Conservation (phyloP, 2,888 invertebrate species). For the Noctua janthina region DNA sequence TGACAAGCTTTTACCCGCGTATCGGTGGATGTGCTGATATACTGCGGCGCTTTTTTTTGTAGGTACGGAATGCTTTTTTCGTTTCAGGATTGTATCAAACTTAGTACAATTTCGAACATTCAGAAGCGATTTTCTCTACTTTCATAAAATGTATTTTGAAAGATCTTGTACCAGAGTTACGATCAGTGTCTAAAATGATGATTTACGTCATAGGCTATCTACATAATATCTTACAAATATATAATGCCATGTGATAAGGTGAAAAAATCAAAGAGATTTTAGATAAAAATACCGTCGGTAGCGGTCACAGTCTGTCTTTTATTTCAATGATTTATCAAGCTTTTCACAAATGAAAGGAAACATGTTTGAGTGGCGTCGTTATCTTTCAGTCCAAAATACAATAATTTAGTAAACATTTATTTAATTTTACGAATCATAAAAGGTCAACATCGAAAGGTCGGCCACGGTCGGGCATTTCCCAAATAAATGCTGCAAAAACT, state of each 20-base stretch:
- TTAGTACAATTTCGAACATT: neutral
- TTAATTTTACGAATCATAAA: conserved; percentile 1
- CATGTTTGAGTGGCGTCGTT: neutral
- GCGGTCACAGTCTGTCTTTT: neutral
- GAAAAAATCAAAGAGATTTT: neutral
- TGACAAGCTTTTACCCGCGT: conserved; percentile 20
- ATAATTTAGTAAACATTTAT: neutral
- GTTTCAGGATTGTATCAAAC: neutral
- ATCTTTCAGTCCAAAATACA: neutral
- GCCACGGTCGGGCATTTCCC: neutral
- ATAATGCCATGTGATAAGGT: neutral
- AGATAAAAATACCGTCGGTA: neutral
- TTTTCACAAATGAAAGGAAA: conserved; percentile 6
- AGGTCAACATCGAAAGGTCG: neutral
- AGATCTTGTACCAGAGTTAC: neutral
- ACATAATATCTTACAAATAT: neutral
- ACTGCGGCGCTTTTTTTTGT: neutral
- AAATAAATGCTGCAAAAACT: neutral
- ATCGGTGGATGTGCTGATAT: conserved; percentile 16
- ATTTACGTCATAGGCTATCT: neutral
- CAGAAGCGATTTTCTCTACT: neutral
- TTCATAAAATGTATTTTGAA: neutral
- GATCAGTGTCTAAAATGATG: neutral
- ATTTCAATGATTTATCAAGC: conserved; percentile 14
- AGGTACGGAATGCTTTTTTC: neutral